Percentiles rank a stretch among this genome's conserved stretches.
These are phyloP conservation scores for Neodiprion pinetum DNA, from an alignment of 1,140 invertebrate genomes.

Conservation along the genomic window DNA sequence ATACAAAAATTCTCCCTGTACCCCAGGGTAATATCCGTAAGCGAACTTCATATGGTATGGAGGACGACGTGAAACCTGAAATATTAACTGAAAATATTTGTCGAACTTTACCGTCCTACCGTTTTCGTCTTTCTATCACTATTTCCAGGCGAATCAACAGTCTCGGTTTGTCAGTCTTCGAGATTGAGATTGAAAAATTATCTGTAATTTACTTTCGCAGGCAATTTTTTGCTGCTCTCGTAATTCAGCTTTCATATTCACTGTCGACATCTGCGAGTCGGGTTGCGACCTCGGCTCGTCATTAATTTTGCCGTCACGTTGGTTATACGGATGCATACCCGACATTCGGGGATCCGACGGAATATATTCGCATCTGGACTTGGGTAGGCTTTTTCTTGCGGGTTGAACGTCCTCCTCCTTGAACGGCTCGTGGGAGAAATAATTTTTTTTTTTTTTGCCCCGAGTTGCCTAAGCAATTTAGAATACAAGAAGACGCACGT, in stretches of 20 bases:
- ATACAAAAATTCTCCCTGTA: background rate
- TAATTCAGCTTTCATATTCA: background rate
- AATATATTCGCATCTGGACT: background rate
- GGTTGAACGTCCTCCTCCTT: background rate
- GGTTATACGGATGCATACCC: background rate
- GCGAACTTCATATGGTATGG: background rate
- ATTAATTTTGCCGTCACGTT: background rate
- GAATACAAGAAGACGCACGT: too few relatives aligned
- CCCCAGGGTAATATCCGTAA: background rate
- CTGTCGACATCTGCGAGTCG: background rate
- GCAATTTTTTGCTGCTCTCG: background rate
- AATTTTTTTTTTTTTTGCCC: background rate
- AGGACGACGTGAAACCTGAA: background rate
- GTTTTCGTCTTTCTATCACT: background rate
- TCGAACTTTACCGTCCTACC: background rate
- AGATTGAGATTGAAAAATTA: background rate
- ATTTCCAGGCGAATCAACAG: background rate
- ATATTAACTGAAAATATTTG: background rate
- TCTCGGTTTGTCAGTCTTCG: background rate
- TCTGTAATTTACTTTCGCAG: background rate
- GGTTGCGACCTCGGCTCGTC: background rate
- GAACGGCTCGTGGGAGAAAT: background rate
- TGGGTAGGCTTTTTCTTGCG: conserved; percentile 1
- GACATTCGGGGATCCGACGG: background rate
- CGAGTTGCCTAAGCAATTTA: too few relatives aligned